Base-by-base conservation (phyloP, 1,140 invertebrate species). In the Bombus impatiens region DNA sequence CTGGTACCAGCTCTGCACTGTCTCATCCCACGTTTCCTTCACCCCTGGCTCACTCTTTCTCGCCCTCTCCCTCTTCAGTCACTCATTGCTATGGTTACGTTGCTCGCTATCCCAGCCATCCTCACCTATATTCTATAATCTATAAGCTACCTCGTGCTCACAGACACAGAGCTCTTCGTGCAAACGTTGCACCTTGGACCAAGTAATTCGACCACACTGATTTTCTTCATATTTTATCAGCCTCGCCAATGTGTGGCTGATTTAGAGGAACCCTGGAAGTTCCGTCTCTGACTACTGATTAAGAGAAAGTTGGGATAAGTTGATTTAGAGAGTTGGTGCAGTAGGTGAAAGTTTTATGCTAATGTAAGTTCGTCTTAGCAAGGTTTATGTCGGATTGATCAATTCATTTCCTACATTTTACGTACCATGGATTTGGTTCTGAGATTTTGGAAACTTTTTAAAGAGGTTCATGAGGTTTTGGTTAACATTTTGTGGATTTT, bases 71-170 rank as follows among this genome's bases (percentile, higher is more conserved):
- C 82, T 81, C 86, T 86, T 78, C 82, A 59, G 70, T 93, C 92
- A 93, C 92, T 94, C 92, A 94, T 95, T 93, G 93, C 95, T 94
- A 94, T 94, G 93, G 93, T 94, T 94, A 94, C 94, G 92, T 92
- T 88, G 91, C 93, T 93, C 53, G 82, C n/a, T 59, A 79, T 57
- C 88, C 65, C 85, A 81, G 87, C 81, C 71, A 80, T 86, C 83
- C 80, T 82, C 85, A 77, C 74, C 78, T 76, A 88, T 80, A 85
- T 85, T 80, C 83, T 65, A 85, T 85, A 80, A 85, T 85, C 83
- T 85, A 85, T 74, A 86, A 85, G 67, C 78, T 78, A 9, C 59
- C 10, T 12, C 59, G 53, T 72, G 25, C 35, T 18, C n/a, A 37
- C 32, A 47, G 1, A 15, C 42, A 74, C 25, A 3, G 22, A 25